Base-by-base conservation (phyloP, 2,888 invertebrate species). In the Drosophila atripex region DNA sequence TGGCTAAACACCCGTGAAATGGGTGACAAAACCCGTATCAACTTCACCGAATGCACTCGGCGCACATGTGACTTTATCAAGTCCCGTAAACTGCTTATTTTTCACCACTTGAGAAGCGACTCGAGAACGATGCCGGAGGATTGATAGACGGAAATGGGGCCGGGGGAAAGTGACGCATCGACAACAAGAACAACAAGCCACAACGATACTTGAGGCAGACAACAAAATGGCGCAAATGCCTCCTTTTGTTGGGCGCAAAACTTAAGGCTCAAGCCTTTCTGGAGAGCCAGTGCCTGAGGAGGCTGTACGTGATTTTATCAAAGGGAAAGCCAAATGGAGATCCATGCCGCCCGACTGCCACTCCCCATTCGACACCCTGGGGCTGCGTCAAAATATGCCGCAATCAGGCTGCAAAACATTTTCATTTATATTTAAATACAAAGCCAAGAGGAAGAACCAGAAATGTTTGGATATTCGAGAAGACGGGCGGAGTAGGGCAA, bases 391-490 rank as follows among this genome's bases (percentile, higher is more conserved):
- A 86, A 82, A 82, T 82, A 86, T 86, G 85, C 82, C 82, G 87
- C 82, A 86, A 86, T 86, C 87, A 75, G 76, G 78, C 87, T 82
- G 87, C 87, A 82, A 86, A 86, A 84, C 85, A 82, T 82, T 82
- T 82, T 87, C 82, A 82, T 82, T 82, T 82, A 82, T 82, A 82
- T 82, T 82, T 86, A 82, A 82, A 82, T 82, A 82, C 85, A 71
- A 77, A 54, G 32, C 78, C 63, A 45, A 18, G 49, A 49, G 50
- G 53, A 47, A 46, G 61, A 55, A 70, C 49, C 68, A 66, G 47
- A 51, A 49, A 11, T n/a, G 46, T 7, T n/a, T 41, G 39, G 8
- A 58, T 18, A 41, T 41, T 41, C 18, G 11, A 41, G 39, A 39
- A n/a, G 5, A 14, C n/a, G 35, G 35, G 35, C n/a, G 6, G n/a